Conservation (phyloP, 2,888 invertebrate species). For the Dolomedes plantarius region DNA sequence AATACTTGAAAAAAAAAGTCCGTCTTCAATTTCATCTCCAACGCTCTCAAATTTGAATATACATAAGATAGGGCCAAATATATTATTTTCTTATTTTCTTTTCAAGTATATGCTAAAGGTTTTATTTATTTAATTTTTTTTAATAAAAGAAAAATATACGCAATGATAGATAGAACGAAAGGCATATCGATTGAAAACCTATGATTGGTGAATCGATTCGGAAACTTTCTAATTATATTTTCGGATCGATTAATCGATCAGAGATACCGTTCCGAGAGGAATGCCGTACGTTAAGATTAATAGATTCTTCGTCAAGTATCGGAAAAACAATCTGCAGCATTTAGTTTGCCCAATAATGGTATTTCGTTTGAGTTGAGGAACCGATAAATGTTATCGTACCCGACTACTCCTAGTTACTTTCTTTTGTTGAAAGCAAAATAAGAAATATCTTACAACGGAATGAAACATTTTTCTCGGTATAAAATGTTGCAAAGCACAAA, state of each 20-base stretch:
- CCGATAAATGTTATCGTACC: conserved; percentile 57
- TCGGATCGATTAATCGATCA: conserved; percentile 52
- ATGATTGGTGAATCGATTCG: conserved; percentile 68
- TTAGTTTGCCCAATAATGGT: conserved; percentile 68
- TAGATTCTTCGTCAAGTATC: conserved; percentile 70
- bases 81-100: conserved; percentile 15
- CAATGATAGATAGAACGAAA: conserved; percentile 27
- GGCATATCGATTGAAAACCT: conserved; percentile 62
- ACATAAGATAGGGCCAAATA: not conserved
- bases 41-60: not conserved
- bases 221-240: conserved; percentile 70
- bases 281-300: conserved; percentile 64
- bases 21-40: not conserved
- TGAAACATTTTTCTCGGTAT: conserved; percentile 8
- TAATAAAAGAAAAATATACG: conserved; percentile 6
- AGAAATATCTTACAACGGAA: conserved; percentile 32
- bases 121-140: conserved; percentile 3
- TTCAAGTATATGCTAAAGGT: not conserved
- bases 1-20: not conserved
- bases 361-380: conserved; percentile 57
- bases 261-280: conserved; percentile 28
- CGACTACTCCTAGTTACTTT: conserved; percentile 30
- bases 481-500: not conserved
- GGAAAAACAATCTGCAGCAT: conserved; percentile 69
- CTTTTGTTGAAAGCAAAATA: conserved; percentile 35